A percentile compares a stretch with the other conserved stretches of the same genome.
Evolutionary conservation across 2,888 invertebrate species (phyloP).

Genomic region (Branchipolynoe longqiensis): DNA sequence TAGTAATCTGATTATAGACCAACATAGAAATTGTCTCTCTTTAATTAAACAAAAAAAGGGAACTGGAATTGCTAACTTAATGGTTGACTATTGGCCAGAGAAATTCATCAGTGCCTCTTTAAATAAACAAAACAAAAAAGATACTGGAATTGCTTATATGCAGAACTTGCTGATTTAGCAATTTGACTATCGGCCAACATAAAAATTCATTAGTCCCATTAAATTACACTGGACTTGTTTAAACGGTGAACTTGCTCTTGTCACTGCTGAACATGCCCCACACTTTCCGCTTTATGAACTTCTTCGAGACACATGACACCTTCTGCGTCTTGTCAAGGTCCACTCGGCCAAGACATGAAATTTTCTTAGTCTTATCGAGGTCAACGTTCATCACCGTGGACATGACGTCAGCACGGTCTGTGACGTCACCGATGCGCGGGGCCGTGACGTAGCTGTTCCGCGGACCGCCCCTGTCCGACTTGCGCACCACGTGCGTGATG

Average conservation of each 20-base stretch:
- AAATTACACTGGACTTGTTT: not conserved
- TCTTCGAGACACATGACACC: not conserved
- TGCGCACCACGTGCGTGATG: not conserved
- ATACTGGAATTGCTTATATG: no score
- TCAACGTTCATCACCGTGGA: not conserved
- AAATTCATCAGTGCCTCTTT: no score
- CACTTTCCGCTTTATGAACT: not conserved
- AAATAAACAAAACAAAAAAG: no score
- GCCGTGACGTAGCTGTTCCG: not conserved
- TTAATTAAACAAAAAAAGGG: no score
- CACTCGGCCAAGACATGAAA: not conserved
- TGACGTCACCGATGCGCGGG: not conserved
- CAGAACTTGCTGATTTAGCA: no score
- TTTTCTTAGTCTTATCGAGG: not conserved
- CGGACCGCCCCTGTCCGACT: not conserved
- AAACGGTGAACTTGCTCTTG: not conserved
- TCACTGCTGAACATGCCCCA: slow-evolving; percentile 8
- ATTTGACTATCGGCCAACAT: no score
- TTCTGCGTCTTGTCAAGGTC: no score
- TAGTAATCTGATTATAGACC: no score
- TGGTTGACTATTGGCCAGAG: no score
- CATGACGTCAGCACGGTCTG: not conserved
- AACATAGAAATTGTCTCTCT: no score
- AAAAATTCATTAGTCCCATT: no score
- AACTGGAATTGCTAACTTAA: no score